Evolutionary conservation across 2,888 invertebrate species (phyloP), one percentile per base, ranked within the genome.

Genomic region (Mycalesis mineus): DNA sequence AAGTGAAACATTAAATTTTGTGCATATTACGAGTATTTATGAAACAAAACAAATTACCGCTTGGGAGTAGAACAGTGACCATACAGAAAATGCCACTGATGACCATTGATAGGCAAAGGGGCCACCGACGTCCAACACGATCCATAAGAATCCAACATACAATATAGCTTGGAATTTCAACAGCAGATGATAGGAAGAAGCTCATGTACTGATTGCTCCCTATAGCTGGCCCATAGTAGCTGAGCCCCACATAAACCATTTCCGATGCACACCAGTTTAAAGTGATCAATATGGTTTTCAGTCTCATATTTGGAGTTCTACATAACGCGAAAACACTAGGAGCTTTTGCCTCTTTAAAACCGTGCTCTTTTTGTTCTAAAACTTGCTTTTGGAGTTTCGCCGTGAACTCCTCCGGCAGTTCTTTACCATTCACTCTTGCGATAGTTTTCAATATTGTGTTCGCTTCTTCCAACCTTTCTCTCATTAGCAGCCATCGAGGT

Each of bases 251-350:
- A 74, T 97, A 97, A 1, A 97, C 97, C 80, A 95, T 96, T 73
- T 97, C 96, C 69, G 96, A 97, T 49, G 97, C 96, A 77, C 97
- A 97, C 97, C 96, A 97, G 78, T 96, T 96, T 17, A 96, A 80
- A 0, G 96, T 96, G 54, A 97, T 96, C 53, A 97, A 84, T 65
- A 93, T 92, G 0, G 97, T 97, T 82, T 97, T 97, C 11, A 97
- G 83, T 45, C 97, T 90, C 94, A 97, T 96, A 76, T 97, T 97
- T 1, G 97, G 96, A 0, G 97, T 96, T 67, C 92, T 92, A 71
- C 93, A 95, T 11, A 96, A 82, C 47, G 93, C 92, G 49, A 91
- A 88, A 5, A 94, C 91, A 53, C 93, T 93, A 0, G 78, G 80
- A 13, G 78, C 68, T 68, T 85, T 83, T 0, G 76, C 69, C 49